Evolutionary conservation across 2,888 invertebrate genomes (phyloP).

Genomic region (Adelognathus sp.): DNA sequence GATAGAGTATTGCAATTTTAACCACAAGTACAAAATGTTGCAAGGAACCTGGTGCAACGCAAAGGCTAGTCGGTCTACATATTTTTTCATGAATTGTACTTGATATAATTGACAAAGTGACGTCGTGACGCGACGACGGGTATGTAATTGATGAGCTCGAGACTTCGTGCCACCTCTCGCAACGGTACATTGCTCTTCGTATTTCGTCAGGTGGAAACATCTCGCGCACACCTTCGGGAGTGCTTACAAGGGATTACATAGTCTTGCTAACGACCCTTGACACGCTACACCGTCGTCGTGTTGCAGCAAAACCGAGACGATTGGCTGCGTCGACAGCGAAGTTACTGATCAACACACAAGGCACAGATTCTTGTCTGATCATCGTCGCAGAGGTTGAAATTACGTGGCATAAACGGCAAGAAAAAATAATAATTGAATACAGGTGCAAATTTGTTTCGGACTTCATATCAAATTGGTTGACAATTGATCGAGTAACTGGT

Average conservation of each 20-base stretch:
- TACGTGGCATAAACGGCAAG: not conserved
- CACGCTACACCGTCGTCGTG: conserved; percentile 59
- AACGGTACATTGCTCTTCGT: conserved; percentile 39
- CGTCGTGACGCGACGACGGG: not conserved
- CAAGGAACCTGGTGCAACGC: too few relatives aligned
- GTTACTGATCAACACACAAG: conserved; percentile 44
- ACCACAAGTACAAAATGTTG: too few relatives aligned
- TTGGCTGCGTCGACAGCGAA: conserved; percentile 31
- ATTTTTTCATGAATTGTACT: not conserved
- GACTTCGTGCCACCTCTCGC: not conserved
- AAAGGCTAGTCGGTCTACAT: not conserved
- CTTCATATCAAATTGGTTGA: too few relatives aligned
- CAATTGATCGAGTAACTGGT: too few relatives aligned
- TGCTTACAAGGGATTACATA: conserved; percentile 65
- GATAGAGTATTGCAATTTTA: too few relatives aligned
- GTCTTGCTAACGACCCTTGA: conserved; percentile 70
- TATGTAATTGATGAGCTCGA: conserved; percentile 16
- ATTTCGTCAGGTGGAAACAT: conserved; percentile 39
- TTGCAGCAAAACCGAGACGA: conserved; percentile 16
- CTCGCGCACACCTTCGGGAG: conserved; percentile 58
- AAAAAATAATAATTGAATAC: not conserved
- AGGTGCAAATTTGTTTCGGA: too few relatives aligned
- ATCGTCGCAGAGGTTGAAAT: conserved; percentile 19
- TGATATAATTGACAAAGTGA: not conserved
- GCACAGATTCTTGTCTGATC: not conserved